A percentile compares a stretch with the other conserved stretches of the same genome.
phyloP scores from a whole-genome alignment of 2,797 vertebrate genomes.

The Anguilla megastoma region DNA sequence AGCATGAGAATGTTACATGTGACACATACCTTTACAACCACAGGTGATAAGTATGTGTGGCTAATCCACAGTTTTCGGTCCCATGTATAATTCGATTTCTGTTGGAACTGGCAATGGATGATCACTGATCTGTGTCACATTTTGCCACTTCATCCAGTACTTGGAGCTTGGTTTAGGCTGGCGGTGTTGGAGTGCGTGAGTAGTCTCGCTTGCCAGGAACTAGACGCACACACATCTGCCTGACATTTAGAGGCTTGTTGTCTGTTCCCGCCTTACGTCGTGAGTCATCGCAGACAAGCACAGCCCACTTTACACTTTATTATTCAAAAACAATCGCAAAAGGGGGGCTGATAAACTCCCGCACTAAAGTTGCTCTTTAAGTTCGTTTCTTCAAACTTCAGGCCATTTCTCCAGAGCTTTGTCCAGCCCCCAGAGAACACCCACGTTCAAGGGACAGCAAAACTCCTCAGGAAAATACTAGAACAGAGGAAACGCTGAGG shows the following conservation, averaged over 20 bases:
- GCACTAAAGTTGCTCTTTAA: not conserved
- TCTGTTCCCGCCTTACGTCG: not conserved
- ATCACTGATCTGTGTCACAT: too few species aligned
- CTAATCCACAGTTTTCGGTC: not conserved
- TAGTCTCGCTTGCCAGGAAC: not conserved
- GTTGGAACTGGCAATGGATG: not conserved
- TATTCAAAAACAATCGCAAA: not conserved
- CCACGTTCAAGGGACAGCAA: not conserved
- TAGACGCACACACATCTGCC: not conserved
- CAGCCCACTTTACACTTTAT: not conserved
- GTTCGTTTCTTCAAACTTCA: slow-evolving; percentile 7
- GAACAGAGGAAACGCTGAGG: not conserved
- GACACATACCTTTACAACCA: not conserved
- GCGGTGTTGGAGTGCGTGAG: not conserved
- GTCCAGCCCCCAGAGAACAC: not conserved
- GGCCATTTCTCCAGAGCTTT: not conserved
- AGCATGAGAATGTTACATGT: not conserved
- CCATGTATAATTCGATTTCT: not conserved
- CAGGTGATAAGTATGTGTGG: not conserved
- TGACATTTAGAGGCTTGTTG: not conserved
- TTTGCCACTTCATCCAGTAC: not conserved
- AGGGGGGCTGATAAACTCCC: too few species aligned
- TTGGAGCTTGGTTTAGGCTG: not conserved
- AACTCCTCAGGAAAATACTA: not conserved
- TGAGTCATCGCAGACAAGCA: not conserved